phyloP scores from a whole-genome alignment of 2,888 invertebrate genomes.

The Piscicola geometra region DNA sequence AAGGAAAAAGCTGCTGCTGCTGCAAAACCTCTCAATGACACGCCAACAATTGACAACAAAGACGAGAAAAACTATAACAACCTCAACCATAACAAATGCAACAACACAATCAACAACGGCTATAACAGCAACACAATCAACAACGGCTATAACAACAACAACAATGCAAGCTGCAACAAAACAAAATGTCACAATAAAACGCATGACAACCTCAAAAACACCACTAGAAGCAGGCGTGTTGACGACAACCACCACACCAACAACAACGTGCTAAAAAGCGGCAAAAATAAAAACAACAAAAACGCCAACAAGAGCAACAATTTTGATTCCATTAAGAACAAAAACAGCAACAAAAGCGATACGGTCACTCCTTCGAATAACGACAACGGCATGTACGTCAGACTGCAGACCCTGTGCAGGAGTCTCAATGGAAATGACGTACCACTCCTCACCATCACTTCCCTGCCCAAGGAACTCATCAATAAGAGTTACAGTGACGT shows the following conservation, averaged over 20 bases:
- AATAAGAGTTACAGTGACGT: slow-evolving; percentile 45
- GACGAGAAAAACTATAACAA: too few species aligned
- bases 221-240: neutral
- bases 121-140: neutral
- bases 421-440: slow-evolving; percentile 70
- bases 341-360: neutral
- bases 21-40: neutral
- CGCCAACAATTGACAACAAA: too few species aligned
- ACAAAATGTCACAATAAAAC: neutral
- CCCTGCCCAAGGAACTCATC: slow-evolving; percentile 47
- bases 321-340: neutral
- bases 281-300: slow-evolving; percentile 3
- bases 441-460: slow-evolving; percentile 71
- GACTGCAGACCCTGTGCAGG: slow-evolving; percentile 67
- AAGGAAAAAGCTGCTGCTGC: neutral
- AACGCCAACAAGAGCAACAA: slow-evolving; percentile 13
- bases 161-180: neutral
- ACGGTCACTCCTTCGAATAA: neutral
- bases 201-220: neutral
- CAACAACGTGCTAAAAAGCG: neutral
- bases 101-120: neutral
- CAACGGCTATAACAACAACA: neutral
- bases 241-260: slow-evolving; percentile 9
- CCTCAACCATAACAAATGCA: too few species aligned
- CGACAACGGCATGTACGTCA: slow-evolving; percentile 59